Percentiles rank a stretch among this genome's conserved stretches.
Conservation (phyloP, 2,888 invertebrate genomes). For the Euphydryas editha region DNA sequence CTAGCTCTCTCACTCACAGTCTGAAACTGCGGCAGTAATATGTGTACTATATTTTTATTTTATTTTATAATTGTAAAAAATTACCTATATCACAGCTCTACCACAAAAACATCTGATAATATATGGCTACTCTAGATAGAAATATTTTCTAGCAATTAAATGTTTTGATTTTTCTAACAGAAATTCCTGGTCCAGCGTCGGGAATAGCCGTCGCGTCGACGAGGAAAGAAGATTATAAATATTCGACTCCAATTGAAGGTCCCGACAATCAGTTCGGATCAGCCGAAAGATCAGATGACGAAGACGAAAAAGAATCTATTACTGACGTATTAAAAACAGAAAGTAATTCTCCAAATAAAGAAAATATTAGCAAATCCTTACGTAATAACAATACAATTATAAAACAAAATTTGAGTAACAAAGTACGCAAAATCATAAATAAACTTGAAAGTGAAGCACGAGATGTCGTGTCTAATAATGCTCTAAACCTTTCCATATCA, state of each 20-base stretch:
- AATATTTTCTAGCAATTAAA: not conserved
- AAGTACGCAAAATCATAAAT: slow-evolving; percentile 71
- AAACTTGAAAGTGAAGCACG: slow-evolving; percentile 57
- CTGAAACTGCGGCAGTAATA: too few relatives aligned
- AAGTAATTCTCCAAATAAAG: slow-evolving; percentile 41
- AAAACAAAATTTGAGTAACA: slow-evolving; percentile 71
- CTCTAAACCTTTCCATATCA: slow-evolving; percentile 3
- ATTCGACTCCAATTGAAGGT: slow-evolving; percentile 72
- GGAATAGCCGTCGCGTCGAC: slow-evolving; percentile 79
- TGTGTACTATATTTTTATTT: too few relatives aligned
- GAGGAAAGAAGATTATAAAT: slow-evolving; percentile 83
- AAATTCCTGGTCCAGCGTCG: slow-evolving; percentile 88
- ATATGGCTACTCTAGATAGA: not conserved
- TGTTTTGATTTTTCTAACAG: slow-evolving; percentile 66
- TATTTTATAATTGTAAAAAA: too few relatives aligned
- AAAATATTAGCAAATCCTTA: slow-evolving; percentile 26
- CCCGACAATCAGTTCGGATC: slow-evolving; percentile 89
- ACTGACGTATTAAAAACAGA: slow-evolving; percentile 50
- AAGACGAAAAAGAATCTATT: slow-evolving; percentile 71
- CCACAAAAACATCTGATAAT: too few relatives aligned
- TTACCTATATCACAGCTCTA: too few relatives aligned
- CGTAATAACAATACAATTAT: slow-evolving; percentile 50
- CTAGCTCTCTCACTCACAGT: too few relatives aligned
- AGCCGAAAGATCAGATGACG: slow-evolving; percentile 88
- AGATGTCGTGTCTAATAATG: slow-evolving; percentile 47